Evolutionary conservation across 2,797 vertebrate species (phyloP).

Genomic region (Girardinus metallicus): DNA sequence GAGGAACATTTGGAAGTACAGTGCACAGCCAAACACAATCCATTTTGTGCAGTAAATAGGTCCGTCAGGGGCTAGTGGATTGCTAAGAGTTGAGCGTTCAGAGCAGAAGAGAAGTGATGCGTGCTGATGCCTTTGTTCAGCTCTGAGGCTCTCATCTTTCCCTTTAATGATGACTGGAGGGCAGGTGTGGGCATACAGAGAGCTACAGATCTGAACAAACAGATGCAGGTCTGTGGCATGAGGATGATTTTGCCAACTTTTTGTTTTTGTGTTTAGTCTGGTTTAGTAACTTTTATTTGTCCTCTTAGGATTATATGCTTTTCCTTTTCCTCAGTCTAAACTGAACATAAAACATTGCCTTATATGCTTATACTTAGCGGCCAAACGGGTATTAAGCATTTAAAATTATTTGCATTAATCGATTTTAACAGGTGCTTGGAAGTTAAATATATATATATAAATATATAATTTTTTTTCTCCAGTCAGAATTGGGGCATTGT

Average conservation of each 20-base stretch:
- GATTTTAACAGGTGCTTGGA: neutral
- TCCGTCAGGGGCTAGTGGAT: slow-evolving; percentile 67
- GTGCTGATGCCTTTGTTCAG: slow-evolving; percentile 67
- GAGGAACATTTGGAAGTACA: slow-evolving; percentile 66
- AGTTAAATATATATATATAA: neutral
- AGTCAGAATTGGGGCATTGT: neutral
- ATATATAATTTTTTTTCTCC: neutral
- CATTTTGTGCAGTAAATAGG: slow-evolving; percentile 74
- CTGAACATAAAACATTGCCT: slow-evolving; percentile 1
- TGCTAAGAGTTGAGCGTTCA: slow-evolving; percentile 57
- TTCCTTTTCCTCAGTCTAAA: slow-evolving; percentile 5
- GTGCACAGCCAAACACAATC: slow-evolving; percentile 65
- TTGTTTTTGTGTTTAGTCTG: slow-evolving; percentile 62
- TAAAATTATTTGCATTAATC: neutral
- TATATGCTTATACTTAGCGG: neutral
- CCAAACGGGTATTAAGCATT: neutral
- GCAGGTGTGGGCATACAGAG: slow-evolving; percentile 62
- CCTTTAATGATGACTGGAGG: slow-evolving; percentile 79
- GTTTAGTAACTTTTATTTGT: slow-evolving; percentile 44
- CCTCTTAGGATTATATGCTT: slow-evolving; percentile 20
- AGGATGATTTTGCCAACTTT: slow-evolving; percentile 51
- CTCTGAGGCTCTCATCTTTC: slow-evolving; percentile 63
- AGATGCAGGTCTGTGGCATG: slow-evolving; percentile 49
- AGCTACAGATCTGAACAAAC: slow-evolving; percentile 69
- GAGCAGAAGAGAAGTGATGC: slow-evolving; percentile 69